Base-by-base conservation (phyloP, 2,888 invertebrate species). In the Ethmia dodecea region DNA sequence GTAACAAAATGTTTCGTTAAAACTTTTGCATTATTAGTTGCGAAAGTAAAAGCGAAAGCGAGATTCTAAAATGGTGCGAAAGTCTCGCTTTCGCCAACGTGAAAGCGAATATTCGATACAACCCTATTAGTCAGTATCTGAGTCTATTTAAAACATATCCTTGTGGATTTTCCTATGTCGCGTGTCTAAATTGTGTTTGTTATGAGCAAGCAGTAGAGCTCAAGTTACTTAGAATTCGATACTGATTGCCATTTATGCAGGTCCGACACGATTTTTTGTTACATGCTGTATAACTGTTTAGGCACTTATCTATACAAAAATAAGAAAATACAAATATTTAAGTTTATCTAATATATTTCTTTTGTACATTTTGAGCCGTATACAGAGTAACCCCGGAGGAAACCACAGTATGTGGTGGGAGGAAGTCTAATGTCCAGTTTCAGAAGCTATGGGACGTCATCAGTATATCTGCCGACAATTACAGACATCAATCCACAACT, bases 81-180 rank as follows among this genome's bases (percentile, higher is more conserved):
- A 30, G 26, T 15, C 35, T 39, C 29, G 39, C 39, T 35, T 39
- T 39, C 39, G 32, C 33, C 20, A 8, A 20, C 27, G 20, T 35
- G 29, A 35, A 39, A 35, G 39, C 39, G 35, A 39, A 33, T 35
- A 28, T 38, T 39, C 39, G 35, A 35, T 39, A 39, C 35, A 39
- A 35, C 35, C 39, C 38, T 38, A 20, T 14, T 15, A 35, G 39
- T 35, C 32, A 39, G 33, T 39, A 35, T 33, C 35, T 26, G 26
- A 26, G 12, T 26, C 12, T 6, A 26, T 26, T 8, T 10, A 5
- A 26, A 12, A 5, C 6, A 26, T 6, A 26, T 26, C 8, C 8
- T 18, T 18, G 18, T 18, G 5, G 18, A 18, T 18, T 18, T 18
- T 5, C 5, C 18, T 18, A 5, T 18, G n/a, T 18, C 18, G 5